Base-by-base conservation (phyloP, 2,113 vertebrate species). In the Ranitomeya variabilis region DNA sequence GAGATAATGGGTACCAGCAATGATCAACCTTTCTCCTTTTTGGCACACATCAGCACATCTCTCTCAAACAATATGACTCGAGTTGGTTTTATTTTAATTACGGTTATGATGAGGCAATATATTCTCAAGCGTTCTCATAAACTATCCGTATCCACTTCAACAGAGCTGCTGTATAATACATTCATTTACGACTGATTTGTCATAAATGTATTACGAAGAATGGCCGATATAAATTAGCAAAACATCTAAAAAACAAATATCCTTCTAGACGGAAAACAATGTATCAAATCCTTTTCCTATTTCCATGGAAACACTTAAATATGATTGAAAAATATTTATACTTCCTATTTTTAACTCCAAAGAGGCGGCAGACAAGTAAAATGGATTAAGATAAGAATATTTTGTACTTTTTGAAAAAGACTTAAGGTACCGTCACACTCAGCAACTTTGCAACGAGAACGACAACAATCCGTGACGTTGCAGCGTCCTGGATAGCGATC, bases 61-160 rank as follows among this genome's bases (percentile, higher is more conserved):
- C 57, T 26, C 11, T 80, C n/a, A 31, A 8, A 81, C 59, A 23
- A 60, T 81, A 60, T 16, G 16, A 59, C 19, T 60, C 7, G 16
- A 62, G 55, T 62, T 62, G 16, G 79, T 81, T 81, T 60, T 59
- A 81, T 62, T 81, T 62, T 81, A 81, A 81, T 62, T 60, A 60
- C 59, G 21, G 19, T 81, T 31, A 37, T 81, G 79, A 81, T 59
- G 55, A 60, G 55, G 55, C 23, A 55, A 80, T 80, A 62, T 81
- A 60, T 81, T 81, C 23, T 60, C 23, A 81, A 83, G 66, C 62
- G 54, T 83, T 16, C 31, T 31, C 66, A 18, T 66, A 69, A 69
- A 54, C 6, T 55, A 79, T 83, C 15, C 59, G 78, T 85, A 15
- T 8, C 16, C 7, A 62, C 18, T 7, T 85, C 85, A n/a, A 52